Conservation (phyloP, 2,888 invertebrate species). For the Hecatera dysodea region DNA sequence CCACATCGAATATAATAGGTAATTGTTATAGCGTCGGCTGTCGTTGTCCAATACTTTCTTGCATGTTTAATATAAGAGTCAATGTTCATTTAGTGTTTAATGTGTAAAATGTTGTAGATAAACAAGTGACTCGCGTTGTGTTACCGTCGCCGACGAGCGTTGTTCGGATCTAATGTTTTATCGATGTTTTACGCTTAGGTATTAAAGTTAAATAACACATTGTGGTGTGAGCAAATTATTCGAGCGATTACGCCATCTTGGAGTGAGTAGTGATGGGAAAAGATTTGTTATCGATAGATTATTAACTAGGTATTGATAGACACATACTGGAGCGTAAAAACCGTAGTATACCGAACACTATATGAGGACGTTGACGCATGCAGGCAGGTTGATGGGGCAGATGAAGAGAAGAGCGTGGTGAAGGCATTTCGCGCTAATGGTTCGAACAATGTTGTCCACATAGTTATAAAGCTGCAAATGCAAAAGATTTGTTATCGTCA, state of each 20-base stretch:
- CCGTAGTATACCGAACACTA: slow-evolving; percentile 26
- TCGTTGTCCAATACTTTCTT: slow-evolving; percentile 82
- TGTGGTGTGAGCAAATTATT: slow-evolving; percentile 86
- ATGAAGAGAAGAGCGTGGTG: slow-evolving; percentile 31
- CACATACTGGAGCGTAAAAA: slow-evolving; percentile 15
- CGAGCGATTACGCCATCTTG: slow-evolving; percentile 81
- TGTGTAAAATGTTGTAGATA: slow-evolving; percentile 75
- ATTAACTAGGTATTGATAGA: slow-evolving; percentile 18
- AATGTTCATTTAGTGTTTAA: slow-evolving; percentile 83
- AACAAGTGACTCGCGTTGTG: slow-evolving; percentile 64
- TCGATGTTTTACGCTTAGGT: slow-evolving; percentile 89
- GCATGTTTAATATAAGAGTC: slow-evolving; percentile 87
- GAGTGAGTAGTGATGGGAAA: slow-evolving; percentile 53
- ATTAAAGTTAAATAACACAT: slow-evolving; percentile 80
- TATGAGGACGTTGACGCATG: slow-evolving; percentile 52
- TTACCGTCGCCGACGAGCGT: slow-evolving; percentile 79
- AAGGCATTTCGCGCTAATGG: slow-evolving; percentile 79
- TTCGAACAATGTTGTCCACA: slow-evolving; percentile 88
- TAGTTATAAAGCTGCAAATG: slow-evolving; percentile 88
- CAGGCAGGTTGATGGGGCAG: slow-evolving; percentile 43
- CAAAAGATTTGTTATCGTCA: slow-evolving; percentile 91
- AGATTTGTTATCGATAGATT: slow-evolving; percentile 29
- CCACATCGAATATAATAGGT: slow-evolving; percentile 89
- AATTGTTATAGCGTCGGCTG: slow-evolving; percentile 76
- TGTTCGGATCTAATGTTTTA: slow-evolving; percentile 80